phyloP scores from a whole-genome alignment of 1,140 invertebrate genomes.

The Bilobella aurantiaca region DNA sequence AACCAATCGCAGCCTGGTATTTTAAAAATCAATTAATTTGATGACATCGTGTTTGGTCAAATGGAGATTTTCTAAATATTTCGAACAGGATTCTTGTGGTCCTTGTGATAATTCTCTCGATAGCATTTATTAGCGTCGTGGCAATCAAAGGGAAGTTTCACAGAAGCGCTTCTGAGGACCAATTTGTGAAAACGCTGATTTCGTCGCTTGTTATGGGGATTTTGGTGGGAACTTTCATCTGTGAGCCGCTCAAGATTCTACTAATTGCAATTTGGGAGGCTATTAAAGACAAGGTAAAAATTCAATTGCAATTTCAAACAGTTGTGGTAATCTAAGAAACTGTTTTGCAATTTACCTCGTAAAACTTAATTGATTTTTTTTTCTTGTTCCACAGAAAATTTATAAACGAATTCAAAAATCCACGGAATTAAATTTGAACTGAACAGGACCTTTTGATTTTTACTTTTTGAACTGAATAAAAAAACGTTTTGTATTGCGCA shows the following conservation, averaged over 20 bases:
- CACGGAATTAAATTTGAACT: too few species aligned
- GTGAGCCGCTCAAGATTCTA: background rate
- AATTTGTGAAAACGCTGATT: background rate
- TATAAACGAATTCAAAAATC: too few species aligned
- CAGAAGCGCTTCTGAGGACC: background rate
- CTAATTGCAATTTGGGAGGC: background rate
- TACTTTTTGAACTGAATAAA: too few species aligned
- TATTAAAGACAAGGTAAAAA: constrained; percentile 1
- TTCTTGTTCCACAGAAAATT: too few species aligned
- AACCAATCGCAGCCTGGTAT: constrained; percentile 7
- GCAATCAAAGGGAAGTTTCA: background rate
- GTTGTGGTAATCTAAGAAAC: too few species aligned
- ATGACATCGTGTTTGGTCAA: background rate
- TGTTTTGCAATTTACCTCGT: too few species aligned
- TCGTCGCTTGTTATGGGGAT: background rate
- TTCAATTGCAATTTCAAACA: too few species aligned
- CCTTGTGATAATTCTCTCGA: background rate
- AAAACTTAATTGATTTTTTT: too few species aligned
- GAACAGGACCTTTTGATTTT: too few species aligned
- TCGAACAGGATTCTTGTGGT: background rate
- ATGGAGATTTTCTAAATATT: background rate
- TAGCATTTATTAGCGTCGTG: background rate
- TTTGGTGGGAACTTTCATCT: background rate
- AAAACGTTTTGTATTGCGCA: too few species aligned
- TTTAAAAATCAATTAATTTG: background rate